Evolutionary conservation across 2,113 vertebrate species (phyloP).

Genomic region (Ptyas mucosa): DNA sequence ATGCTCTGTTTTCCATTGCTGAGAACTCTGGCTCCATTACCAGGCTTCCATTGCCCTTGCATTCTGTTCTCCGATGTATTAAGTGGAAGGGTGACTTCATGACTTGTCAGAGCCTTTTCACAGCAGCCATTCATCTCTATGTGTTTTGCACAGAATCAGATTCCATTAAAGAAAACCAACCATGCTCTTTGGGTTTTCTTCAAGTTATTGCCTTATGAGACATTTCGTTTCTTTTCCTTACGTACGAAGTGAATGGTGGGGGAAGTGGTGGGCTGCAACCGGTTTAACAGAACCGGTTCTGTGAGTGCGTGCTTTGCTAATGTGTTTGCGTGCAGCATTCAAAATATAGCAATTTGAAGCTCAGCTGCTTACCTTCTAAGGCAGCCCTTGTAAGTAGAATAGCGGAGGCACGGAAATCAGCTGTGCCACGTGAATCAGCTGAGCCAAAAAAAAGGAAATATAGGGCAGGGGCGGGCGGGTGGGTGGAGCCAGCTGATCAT

Average conservation of each 20-base stretch:
- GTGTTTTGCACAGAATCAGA: background rate
- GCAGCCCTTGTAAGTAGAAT: too few species aligned
- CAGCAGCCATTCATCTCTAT: background rate
- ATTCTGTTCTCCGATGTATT: background rate
- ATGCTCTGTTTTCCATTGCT: background rate
- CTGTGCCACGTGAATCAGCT: too few species aligned
- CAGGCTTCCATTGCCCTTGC: background rate
- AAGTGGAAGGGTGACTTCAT: background rate
- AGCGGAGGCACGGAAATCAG: too few species aligned
- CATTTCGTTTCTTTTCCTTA: background rate
- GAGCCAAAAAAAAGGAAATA: too few species aligned
- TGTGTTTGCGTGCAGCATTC: too few species aligned
- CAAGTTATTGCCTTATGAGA: background rate
- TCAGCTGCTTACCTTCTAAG: too few species aligned
- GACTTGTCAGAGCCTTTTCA: background rate
- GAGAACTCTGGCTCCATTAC: background rate
- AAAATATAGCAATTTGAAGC: too few species aligned
- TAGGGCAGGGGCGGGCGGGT: too few species aligned
- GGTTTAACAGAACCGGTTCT: too few species aligned
- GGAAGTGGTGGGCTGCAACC: too few species aligned
- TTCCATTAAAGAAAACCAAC: background rate
- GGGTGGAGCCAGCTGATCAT: too few species aligned
- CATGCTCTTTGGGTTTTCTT: background rate
- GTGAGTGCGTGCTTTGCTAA: too few species aligned
- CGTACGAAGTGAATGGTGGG: background rate